A percentile compares a stretch with the other conserved stretches of the same genome.
These are phyloP conservation scores for Echinometra lucunter DNA, from an alignment of 53 echinoderm and acorn worm genomes.

Conservation along the genomic window DNA sequence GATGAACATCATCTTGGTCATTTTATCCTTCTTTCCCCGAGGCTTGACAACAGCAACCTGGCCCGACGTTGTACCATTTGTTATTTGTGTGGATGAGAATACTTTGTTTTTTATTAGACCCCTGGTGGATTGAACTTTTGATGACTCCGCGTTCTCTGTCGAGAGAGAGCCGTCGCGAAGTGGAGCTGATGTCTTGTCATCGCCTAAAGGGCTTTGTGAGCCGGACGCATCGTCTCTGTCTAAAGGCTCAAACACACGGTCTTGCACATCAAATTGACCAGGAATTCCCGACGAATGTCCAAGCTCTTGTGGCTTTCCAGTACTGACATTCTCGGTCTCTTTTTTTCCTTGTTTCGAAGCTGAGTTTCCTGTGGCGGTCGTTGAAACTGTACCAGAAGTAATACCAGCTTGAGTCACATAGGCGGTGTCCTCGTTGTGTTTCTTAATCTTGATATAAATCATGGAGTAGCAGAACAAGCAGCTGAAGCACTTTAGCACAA, in stretches of 20 bases:
- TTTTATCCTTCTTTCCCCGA: background rate
- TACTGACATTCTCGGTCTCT: background rate
- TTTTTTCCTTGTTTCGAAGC: background rate
- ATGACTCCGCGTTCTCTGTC: background rate
- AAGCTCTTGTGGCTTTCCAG: background rate
- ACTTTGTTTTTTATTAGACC: background rate
- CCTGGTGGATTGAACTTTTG: background rate
- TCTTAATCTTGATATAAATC: conserved; percentile 3
- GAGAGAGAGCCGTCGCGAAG: background rate
- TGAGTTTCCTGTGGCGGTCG: background rate
- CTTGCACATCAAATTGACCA: background rate
- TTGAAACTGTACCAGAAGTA: background rate
- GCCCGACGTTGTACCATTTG: background rate
- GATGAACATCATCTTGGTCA: conserved; percentile 49
- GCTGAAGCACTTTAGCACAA: background rate
- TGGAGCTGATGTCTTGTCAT: background rate
- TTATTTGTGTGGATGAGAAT: background rate
- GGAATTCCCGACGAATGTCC: background rate
- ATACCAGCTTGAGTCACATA: background rate
- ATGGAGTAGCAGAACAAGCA: background rate
- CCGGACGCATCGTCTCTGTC: background rate
- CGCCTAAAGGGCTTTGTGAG: background rate
- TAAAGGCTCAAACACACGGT: background rate
- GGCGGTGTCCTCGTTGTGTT: conserved; percentile 9
- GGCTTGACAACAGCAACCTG: background rate